Evolutionary conservation across 92 coral and sea anemone genomes (phyloP), one percentile per base, ranked within the genome.

Genomic region (Pocillopora grandis): DNA sequence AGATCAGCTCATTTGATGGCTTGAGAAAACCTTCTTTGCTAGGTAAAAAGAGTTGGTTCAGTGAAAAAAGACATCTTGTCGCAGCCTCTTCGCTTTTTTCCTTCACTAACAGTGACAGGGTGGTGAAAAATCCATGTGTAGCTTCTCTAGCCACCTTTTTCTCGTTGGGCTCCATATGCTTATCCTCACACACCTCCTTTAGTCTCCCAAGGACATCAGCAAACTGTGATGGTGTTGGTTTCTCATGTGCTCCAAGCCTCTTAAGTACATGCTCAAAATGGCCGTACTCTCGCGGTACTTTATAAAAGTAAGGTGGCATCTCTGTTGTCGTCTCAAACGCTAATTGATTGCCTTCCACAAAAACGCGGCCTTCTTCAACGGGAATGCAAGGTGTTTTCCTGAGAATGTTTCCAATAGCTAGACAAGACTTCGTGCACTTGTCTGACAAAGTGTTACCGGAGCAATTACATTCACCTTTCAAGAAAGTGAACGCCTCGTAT

Each of bases 211-310:
- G 84, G 55, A 96, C 95, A 68, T 89, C 87, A 12, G 98, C 98
- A 70, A 92, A 86, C 79, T 96, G 98, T 13, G 73, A 16, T 12
- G 95, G 98, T 63, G 96, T 94, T 83, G 98, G 92, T 83, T 88
- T 94, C 70, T 94, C 98, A 62, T 88, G 89, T 31, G 98, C 98
- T 20, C 98, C 98, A 62, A 96, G 93, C 55, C 98, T 92, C 85
- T 96, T 94, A 2, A 96, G 77, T 49, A 96, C 86, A 80, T 96
- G 98, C 58, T 92, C 96, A 56, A 94, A 89, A 72, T 94, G 94
- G 60, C 98, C 98, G 82, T 92, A 92, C 75, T 96, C 98, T 23
- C 96, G 92, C 12, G 98, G 98, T 19, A 94, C 98, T 87, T 94
- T 92, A 86, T 96, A 96, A 27, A 96, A 90, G 66, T 88, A 96